Conservation (phyloP, 1,140 invertebrate species). For the Meteorus sp. region DNA sequence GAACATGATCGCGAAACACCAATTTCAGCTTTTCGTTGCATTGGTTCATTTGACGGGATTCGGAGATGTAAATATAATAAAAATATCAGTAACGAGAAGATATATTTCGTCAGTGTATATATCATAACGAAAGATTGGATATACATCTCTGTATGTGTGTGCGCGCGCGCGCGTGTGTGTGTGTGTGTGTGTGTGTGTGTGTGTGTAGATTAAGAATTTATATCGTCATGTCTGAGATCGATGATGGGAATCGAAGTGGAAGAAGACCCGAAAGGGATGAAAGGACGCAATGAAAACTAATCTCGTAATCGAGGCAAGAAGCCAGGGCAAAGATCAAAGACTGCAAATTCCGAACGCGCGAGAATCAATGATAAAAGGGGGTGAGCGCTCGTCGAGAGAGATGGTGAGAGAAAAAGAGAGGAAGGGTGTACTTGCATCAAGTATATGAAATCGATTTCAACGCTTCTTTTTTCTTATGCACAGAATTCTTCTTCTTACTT, state of each 20-base stretch:
- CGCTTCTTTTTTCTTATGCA: not conserved
- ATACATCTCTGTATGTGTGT: too few species aligned
- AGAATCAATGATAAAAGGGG: too few species aligned
- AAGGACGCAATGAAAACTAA: conserved; percentile 35
- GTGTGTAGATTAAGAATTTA: not conserved
- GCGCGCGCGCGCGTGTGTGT: too few species aligned
- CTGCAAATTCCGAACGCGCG: conserved; percentile 3
- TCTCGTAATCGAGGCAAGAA: conserved; percentile 43
- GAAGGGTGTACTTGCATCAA: not conserved
- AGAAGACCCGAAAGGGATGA: not conserved
- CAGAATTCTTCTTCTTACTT: not conserved
- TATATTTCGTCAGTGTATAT: too few species aligned
- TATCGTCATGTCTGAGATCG: conserved; percentile 29
- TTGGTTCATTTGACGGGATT: too few species aligned
- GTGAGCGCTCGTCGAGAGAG: not conserved
- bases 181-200: too few species aligned
- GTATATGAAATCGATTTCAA: not conserved
- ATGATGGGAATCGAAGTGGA: not conserved
- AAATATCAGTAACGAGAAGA: too few species aligned
- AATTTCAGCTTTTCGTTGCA: too few species aligned
- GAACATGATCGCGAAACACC: too few species aligned
- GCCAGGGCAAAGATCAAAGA: conserved; percentile 32
- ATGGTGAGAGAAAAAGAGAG: not conserved
- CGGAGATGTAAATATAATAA: too few species aligned
- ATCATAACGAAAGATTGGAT: too few species aligned